These are phyloP conservation scores for Bradypus variegatus DNA, from an alignment of 2,797 vertebrate genomes.

Conservation along the genomic window DNA sequence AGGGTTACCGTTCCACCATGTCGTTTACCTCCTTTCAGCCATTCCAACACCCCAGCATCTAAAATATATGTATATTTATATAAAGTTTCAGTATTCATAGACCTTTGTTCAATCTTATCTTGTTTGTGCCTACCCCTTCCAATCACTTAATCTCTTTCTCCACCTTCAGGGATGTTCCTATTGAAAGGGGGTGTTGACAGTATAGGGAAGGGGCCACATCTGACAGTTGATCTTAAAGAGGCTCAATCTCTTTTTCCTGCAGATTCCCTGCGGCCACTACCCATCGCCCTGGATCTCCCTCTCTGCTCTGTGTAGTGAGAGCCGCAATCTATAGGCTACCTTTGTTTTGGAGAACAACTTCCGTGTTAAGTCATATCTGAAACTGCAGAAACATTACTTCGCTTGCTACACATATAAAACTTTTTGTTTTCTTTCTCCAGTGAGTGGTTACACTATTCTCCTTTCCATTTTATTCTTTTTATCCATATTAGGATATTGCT, in stretches of 20 bases:
- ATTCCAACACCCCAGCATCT: no score
- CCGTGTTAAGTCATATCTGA: not conserved
- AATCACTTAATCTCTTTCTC: no score
- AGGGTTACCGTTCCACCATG: no score
- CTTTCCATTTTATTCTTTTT: not conserved
- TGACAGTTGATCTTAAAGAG: no score
- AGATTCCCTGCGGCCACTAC: not conserved
- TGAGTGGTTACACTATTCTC: not conserved
- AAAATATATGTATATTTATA: no score
- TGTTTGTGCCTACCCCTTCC: no score
- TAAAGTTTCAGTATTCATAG: no score
- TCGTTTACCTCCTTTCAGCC: no score
- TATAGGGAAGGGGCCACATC: no score
- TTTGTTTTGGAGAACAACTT: not conserved
- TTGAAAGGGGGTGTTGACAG: no score
- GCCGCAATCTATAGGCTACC: rapidly evolving
- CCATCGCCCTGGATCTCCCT: not conserved
- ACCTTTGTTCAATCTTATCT: no score
- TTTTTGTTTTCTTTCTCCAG: not conserved
- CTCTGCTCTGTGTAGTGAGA: not conserved
- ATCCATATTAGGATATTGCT: not conserved
- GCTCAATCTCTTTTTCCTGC: not conserved
- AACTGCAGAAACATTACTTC: not conserved
- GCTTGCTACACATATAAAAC: not conserved
- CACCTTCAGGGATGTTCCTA: no score